Conservation (phyloP, 2,113 vertebrate genomes). For the Lontra canadensis region DNA sequence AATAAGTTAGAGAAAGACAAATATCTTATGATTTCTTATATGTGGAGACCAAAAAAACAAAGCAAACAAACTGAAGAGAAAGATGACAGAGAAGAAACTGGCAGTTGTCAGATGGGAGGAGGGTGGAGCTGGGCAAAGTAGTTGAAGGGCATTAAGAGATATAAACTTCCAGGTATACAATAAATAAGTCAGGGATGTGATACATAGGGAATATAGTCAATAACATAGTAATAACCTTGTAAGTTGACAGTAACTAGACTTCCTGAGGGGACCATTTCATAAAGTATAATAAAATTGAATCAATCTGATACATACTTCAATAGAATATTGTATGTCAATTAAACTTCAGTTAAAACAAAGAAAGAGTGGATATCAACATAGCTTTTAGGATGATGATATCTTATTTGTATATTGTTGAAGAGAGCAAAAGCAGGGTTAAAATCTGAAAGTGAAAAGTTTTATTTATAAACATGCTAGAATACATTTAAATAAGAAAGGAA, state of each 20-base stretch:
- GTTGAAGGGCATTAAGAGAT: neutral
- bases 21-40: neutral
- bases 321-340: neutral
- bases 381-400: neutral
- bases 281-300: neutral
- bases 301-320: neutral
- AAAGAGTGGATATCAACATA: slow-evolving; percentile 21
- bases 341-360: neutral
- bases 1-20: neutral
- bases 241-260: neutral
- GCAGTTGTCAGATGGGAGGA: neutral
- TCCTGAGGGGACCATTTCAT: neutral
- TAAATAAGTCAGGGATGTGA: neutral
- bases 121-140: neutral
- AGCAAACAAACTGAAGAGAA: neutral
- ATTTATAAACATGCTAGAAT: neutral
- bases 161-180: neutral
- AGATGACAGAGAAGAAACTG: neutral
- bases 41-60: neutral
- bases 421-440: neutral
- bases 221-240: neutral
- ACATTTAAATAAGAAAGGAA: neutral
- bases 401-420: neutral
- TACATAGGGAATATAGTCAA: neutral
- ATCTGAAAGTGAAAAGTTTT: neutral